Conservation (phyloP, 1,140 invertebrate genomes). For the Rhopalosiphum padi region DNA sequence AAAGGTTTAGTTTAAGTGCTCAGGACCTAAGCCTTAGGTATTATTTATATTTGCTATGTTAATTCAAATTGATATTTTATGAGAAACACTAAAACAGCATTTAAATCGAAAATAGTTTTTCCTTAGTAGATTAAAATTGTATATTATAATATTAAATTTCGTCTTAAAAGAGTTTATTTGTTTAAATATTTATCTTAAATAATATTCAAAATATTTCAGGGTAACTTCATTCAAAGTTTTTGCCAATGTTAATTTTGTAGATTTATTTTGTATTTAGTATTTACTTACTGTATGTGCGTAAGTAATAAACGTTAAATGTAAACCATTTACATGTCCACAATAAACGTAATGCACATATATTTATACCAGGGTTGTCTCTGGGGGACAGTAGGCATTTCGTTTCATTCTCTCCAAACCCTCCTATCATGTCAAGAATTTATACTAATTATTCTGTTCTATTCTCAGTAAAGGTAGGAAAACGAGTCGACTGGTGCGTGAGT, state of each 20-base stretch:
- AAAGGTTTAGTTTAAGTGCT: not conserved
- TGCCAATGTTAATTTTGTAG: not conserved
- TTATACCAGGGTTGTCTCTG: not conserved
- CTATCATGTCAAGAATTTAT: not conserved
- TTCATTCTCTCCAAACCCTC: not conserved
- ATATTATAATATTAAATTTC: not conserved
- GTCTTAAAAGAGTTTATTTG: not conserved
- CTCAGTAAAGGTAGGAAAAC: not conserved
- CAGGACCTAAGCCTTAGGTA: not conserved
- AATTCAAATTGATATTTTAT: no score
- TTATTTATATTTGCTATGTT: not conserved
- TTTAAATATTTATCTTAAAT: not conserved
- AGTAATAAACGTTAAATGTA: constrained; percentile 9
- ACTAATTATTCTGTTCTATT: constrained; percentile 18
- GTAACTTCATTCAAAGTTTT: not conserved
- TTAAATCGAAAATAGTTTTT: not conserved
- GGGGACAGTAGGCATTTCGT: not conserved
- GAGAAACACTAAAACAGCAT: not conserved
- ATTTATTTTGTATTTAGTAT: constrained; percentile 2
- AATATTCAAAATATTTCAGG: not conserved
- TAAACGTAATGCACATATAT: not conserved
- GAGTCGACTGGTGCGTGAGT: not conserved
- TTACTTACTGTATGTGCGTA: not conserved
- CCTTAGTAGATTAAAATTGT: not conserved
- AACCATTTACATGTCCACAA: not conserved